Evolutionary conservation across 2,797 vertebrate species (phyloP).

Genomic region (Pseudomugil gertrudae): DNA sequence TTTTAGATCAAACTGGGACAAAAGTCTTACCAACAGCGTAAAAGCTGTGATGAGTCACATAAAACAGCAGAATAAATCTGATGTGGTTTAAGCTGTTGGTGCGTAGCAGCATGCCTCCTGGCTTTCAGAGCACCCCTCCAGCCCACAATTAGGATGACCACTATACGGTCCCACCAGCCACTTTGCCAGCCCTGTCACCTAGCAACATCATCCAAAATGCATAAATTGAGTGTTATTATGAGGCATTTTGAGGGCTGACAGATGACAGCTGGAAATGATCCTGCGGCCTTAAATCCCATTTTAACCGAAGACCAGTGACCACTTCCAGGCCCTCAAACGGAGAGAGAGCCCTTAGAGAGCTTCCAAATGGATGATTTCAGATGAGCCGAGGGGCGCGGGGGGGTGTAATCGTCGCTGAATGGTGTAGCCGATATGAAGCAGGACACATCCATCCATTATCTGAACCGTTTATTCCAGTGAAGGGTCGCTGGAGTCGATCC

Average conservation of each 20-base stretch:
- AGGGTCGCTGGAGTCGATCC: too few relatives aligned
- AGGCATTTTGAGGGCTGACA: constrained; percentile 40
- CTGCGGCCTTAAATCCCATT: constrained; percentile 29
- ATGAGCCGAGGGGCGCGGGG: constrained; percentile 6
- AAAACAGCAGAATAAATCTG: background rate
- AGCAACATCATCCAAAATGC: constrained; percentile 50
- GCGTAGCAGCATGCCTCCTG: constrained; percentile 9
- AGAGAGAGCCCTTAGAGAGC: background rate
- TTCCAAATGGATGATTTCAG: constrained; percentile 1
- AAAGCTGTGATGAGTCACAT: background rate
- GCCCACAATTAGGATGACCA: constrained; percentile 27
- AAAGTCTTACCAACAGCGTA: too few relatives aligned
- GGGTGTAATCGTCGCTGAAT: constrained; percentile 1
- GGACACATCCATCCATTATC: too few relatives aligned
- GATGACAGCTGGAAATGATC: constrained; percentile 47
- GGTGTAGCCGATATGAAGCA: background rate
- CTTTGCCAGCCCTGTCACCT: constrained; percentile 47
- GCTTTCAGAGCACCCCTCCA: constrained; percentile 34
- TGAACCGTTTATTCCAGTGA: too few relatives aligned
- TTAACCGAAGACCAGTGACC: constrained; percentile 15
- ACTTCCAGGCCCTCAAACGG: background rate
- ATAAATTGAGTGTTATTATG: constrained; percentile 45
- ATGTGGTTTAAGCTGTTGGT: too few relatives aligned
- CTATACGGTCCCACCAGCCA: constrained; percentile 43
- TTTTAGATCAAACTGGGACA: too few relatives aligned